These are phyloP conservation scores for Cossypha caffra DNA, from an alignment of 2,797 vertebrate genomes.

Conservation along the genomic window DNA sequence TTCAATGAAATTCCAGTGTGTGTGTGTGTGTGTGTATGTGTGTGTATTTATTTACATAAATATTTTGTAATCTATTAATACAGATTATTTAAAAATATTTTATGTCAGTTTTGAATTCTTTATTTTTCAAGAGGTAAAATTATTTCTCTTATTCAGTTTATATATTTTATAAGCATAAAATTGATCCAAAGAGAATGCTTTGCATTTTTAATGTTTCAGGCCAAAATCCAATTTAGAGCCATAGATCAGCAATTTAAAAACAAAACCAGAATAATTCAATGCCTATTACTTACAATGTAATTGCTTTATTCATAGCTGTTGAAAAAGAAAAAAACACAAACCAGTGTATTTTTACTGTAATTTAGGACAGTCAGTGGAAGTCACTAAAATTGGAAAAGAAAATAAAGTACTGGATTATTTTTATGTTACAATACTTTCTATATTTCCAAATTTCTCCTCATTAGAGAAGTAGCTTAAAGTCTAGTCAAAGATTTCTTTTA, in stretches of 20 bases:
- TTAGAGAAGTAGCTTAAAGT: not conserved
- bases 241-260: not conserved
- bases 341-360: not conserved
- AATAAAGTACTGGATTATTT: not conserved
- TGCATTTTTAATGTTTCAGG: not conserved
- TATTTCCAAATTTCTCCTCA: not conserved
- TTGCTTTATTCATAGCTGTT: not conserved
- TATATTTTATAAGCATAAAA: not conserved
- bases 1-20: not conserved
- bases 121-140: not conserved
- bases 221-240: not conserved
- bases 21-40: too few relatives aligned
- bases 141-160: not conserved
- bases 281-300: not conserved
- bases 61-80: not conserved
- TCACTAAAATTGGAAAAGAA: not conserved
- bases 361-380: not conserved
- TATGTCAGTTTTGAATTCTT: not conserved
- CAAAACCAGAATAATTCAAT: not conserved
- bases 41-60: not conserved
- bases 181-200: not conserved
- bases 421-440: not conserved
- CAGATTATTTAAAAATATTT: not conserved
- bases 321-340: not conserved
- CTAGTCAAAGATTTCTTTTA: not conserved